phyloP scores from a whole-genome alignment of 2,888 invertebrate genomes.

The Glaucopsyche alexis region DNA sequence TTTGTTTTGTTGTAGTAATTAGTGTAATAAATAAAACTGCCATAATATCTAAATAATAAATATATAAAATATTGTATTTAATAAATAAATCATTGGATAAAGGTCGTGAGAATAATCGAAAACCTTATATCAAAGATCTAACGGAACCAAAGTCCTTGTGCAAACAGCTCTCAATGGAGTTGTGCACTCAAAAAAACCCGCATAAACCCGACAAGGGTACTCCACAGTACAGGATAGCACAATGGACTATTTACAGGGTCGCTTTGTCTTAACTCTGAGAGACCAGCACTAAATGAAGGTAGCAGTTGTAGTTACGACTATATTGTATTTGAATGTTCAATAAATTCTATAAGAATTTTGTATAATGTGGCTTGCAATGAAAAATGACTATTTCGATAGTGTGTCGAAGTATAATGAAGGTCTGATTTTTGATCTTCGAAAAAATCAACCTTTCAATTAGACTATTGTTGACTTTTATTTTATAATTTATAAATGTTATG shows the following conservation, averaged over 20 bases:
- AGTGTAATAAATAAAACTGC: neutral
- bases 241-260: slow-evolving; percentile 66
- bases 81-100: neutral
- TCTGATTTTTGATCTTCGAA: neutral
- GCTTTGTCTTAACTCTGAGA: slow-evolving; percentile 62
- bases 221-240: slow-evolving; percentile 54
- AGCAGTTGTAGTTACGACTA: slow-evolving; percentile 34
- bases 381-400: neutral
- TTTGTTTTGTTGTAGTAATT: neutral
- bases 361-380: neutral
- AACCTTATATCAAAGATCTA: slow-evolving; percentile 38
- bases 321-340: slow-evolving; percentile 33
- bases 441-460: neutral
- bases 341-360: neutral
- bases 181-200: slow-evolving; percentile 48
- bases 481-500: neutral
- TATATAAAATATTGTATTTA: neutral
- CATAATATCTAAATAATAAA: neutral
- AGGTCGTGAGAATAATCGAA: slow-evolving; percentile 4
- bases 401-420: neutral
- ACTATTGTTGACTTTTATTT: neutral
- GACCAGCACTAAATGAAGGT: slow-evolving; percentile 48
- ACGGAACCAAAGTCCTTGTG: slow-evolving; percentile 38
- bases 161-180: slow-evolving; percentile 43
- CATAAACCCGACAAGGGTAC: slow-evolving; percentile 60